Conservation (phyloP, 2,113 vertebrate genomes). For the Alethe castanea region DNA sequence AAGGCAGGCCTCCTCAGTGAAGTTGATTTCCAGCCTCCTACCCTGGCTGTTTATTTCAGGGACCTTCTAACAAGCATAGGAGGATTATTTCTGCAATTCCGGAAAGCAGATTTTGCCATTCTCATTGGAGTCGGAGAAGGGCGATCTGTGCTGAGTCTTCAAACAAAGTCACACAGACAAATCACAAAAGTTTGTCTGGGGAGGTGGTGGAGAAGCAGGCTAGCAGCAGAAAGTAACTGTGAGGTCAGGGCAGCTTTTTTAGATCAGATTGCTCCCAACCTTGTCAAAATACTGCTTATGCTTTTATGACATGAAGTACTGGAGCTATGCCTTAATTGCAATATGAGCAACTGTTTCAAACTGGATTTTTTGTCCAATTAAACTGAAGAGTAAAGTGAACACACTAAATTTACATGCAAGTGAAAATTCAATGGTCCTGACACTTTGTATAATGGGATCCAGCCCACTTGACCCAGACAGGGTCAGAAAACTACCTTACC, state of each 20-base stretch:
- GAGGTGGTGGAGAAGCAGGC: not conserved
- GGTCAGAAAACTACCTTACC: not conserved
- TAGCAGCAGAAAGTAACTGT: not conserved
- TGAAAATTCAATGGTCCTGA: not conserved
- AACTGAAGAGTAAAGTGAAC: not conserved
- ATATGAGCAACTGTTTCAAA: not conserved
- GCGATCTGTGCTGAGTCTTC: not conserved
- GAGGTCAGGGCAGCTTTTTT: not conserved
- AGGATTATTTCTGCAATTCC: not conserved
- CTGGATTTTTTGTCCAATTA: not conserved
- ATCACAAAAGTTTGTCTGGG: not conserved
- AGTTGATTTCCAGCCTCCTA: not conserved
- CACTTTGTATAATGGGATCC: not conserved
- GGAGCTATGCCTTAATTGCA: not conserved
- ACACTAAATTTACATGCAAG: not conserved
- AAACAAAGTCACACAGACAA: not conserved
- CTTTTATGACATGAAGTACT: not conserved
- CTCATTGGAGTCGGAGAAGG: rapidly evolving
- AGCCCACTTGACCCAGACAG: rapidly evolving
- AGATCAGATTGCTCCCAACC: not conserved
- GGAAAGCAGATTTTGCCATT: not conserved
- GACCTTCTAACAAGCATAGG: not conserved
- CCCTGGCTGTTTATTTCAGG: not conserved
- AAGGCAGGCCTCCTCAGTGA: not conserved
- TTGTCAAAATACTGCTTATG: not conserved